phyloP scores from a whole-genome alignment of 2,888 invertebrate species.

The Tachina fera region DNA sequence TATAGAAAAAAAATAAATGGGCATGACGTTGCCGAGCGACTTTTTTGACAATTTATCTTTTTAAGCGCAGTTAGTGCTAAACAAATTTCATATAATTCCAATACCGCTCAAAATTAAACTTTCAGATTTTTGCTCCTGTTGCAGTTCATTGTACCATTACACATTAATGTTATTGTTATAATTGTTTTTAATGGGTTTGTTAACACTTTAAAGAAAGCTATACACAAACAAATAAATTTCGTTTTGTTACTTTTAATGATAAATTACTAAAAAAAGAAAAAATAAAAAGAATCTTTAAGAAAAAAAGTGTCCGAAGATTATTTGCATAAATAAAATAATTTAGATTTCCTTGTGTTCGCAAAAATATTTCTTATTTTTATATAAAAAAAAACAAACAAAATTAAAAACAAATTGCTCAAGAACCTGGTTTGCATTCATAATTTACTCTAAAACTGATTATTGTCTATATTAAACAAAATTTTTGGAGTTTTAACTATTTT shows the following conservation, averaged over 20 bases:
- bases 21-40: too few relatives aligned
- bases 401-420: conserved; percentile 10
- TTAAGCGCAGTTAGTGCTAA: too few relatives aligned
- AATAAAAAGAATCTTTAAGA: too few relatives aligned
- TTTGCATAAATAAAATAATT: too few relatives aligned
- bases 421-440: conserved; percentile 72
- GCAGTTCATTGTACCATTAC: conserved; percentile 19
- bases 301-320: background rate
- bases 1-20: too few relatives aligned
- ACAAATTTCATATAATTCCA: background rate
- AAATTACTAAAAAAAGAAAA: background rate
- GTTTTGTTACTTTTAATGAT: background rate
- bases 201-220: background rate
- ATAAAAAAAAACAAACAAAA: background rate
- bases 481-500: background rate
- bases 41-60: too few relatives aligned
- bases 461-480: background rate
- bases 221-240: background rate
- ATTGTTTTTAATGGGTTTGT: conserved; percentile 1
- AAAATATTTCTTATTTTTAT: background rate
- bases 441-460: background rate
- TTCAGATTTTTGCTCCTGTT: background rate
- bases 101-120: background rate
- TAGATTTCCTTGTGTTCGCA: too few relatives aligned
- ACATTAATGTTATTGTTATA: conserved; percentile 10